phyloP scores from a whole-genome alignment of 1,140 invertebrate species.

The Aphis gossypii region DNA sequence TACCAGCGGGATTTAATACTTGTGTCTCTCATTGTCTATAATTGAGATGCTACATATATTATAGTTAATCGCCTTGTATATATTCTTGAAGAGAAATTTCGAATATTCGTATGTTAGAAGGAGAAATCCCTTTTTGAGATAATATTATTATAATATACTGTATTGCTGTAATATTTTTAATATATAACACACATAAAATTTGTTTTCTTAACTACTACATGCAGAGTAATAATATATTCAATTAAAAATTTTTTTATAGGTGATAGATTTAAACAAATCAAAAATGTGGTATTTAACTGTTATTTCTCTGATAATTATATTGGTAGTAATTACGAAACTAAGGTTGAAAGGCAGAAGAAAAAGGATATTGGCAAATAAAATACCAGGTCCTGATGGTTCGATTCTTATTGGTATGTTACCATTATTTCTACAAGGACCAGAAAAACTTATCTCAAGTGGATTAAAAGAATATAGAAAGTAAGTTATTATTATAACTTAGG shows the following conservation, averaged over 20 bases:
- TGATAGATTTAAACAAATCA: conserved; percentile 6
- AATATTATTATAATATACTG: too few relatives aligned
- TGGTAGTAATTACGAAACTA: not conserved
- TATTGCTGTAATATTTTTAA: too few relatives aligned
- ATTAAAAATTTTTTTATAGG: conserved; percentile 19
- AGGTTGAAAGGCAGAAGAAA: not conserved
- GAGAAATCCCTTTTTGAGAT: not conserved
- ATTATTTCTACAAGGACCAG: conserved; percentile 13
- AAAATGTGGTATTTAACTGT: not conserved
- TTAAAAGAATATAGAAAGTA: not conserved
- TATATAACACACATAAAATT: not conserved
- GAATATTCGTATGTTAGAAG: not conserved
- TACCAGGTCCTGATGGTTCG: conserved; percentile 23
- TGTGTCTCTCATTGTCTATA: not conserved
- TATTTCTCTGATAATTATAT: not conserved
- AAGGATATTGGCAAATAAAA: conserved; percentile 4
- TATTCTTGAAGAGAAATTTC: not conserved
- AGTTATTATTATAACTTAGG: not conserved
- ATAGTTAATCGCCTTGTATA: not conserved
- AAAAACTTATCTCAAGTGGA: not conserved
- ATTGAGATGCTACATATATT: not conserved
- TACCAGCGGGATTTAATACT: not conserved
- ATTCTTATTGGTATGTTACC: conserved; percentile 12
- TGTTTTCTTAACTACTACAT: not conserved
- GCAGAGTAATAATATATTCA: not conserved